These are phyloP conservation scores for Trematocara zebra DNA, from an alignment of 2,113 vertebrate genomes.

Conservation along the genomic window DNA sequence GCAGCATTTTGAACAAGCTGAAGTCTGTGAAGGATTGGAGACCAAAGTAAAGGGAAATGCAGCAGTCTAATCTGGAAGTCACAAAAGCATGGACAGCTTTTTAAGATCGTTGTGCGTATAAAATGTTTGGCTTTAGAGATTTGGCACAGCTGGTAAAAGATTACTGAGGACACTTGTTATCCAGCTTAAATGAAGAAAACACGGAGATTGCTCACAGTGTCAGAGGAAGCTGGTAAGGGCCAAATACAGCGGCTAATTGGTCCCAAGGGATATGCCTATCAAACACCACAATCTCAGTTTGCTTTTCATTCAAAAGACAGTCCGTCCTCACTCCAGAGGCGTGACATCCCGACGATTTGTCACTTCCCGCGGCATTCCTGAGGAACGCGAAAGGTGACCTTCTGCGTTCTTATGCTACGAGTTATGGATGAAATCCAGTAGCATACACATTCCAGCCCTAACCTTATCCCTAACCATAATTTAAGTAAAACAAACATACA, in stretches of 20 bases:
- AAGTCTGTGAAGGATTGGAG: neutral
- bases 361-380: neutral
- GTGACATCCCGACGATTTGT: neutral
- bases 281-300: neutral
- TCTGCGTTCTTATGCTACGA: neutral
- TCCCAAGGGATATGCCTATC: neutral
- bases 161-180: neutral
- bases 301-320: neutral
- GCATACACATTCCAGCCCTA: neutral
- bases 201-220: neutral
- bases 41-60: neutral
- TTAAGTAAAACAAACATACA: neutral
- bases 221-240: neutral
- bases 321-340: neutral
- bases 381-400: neutral
- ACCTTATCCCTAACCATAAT: neutral
- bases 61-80: neutral
- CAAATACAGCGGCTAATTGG: neutral
- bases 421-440: neutral
- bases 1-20: neutral
- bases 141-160: neutral
- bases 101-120: neutral
- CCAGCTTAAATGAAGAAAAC: neutral
- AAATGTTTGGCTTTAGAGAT: neutral
- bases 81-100: neutral